Evolutionary conservation across 2,888 invertebrate genomes (phyloP).

Genomic region (Agrotis segetum): DNA sequence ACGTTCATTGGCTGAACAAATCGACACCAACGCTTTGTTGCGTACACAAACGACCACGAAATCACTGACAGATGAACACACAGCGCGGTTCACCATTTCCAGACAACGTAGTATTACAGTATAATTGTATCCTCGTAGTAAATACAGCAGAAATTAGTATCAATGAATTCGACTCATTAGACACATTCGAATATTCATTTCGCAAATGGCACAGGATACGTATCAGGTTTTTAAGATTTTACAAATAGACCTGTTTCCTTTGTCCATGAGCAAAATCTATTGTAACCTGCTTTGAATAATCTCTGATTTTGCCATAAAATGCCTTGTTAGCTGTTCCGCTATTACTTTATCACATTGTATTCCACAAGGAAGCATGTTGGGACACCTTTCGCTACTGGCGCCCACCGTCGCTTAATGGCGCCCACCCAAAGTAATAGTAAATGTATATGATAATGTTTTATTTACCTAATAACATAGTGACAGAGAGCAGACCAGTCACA

Average conservation of each 20-base stretch:
- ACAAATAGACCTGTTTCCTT: conserved; percentile 15
- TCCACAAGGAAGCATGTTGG: not conserved
- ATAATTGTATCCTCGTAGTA: conserved; percentile 10
- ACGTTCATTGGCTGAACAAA: conserved; percentile 51
- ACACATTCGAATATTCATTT: conserved; percentile 9
- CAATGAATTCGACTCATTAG: conserved; percentile 4
- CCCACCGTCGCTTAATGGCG: not conserved
- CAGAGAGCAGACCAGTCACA: too few relatives aligned
- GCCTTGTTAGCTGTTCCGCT: too few relatives aligned
- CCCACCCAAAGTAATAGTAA: conserved; percentile 1
- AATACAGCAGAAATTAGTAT: conserved; percentile 27
- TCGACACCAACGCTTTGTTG: conserved; percentile 51
- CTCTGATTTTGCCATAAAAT: not conserved
- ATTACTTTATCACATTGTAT: too few relatives aligned
- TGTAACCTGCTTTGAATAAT: not conserved
- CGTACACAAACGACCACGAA: conserved; percentile 46
- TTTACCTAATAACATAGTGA: not conserved
- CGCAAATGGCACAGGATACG: not conserved
- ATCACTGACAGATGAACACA: conserved; percentile 43
- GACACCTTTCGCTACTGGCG: not conserved
- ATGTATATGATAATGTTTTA: not conserved
- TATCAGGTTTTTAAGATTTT: conserved; percentile 13
- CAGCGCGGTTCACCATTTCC: conserved; percentile 42
- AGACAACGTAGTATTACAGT: conserved; percentile 36
- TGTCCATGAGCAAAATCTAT: conserved; percentile 5